Conservation (phyloP, 1,140 invertebrate genomes). For the Hyles vespertilio region DNA sequence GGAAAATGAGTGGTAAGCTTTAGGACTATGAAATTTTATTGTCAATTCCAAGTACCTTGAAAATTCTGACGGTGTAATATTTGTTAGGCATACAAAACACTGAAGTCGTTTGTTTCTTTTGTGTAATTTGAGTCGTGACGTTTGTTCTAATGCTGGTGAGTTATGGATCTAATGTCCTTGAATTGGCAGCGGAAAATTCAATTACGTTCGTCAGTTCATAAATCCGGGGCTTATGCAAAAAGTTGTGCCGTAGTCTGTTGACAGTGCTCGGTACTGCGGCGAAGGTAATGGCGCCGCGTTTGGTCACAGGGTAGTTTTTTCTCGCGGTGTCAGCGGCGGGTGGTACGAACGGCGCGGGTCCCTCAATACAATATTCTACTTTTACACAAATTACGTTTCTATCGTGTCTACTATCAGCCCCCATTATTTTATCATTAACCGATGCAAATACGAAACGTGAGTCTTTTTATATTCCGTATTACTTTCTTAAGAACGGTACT, state of each 20-base stretch:
- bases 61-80: too few relatives aligned
- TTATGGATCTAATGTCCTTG: constrained; percentile 1
- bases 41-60: too few relatives aligned
- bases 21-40: too few relatives aligned
- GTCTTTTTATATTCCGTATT: constrained; percentile 48
- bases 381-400: constrained; percentile 72
- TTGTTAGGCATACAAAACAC: too few relatives aligned
- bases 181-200: constrained; percentile 8
- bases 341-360: constrained; percentile 55
- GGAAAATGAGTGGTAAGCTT: too few relatives aligned
- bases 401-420: constrained; percentile 65
- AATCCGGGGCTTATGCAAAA: constrained; percentile 33
- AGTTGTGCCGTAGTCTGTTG: constrained; percentile 42
- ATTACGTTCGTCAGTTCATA: constrained; percentile 21
- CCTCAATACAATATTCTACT: constrained; percentile 53
- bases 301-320: constrained; percentile 68
- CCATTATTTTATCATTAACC: constrained; percentile 73
- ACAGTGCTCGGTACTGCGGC: constrained; percentile 22
- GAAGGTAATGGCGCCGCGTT: constrained; percentile 41
- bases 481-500: constrained; percentile 11
- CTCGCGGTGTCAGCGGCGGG: constrained; percentile 42
- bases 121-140: too few relatives aligned
- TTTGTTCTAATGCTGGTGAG: too few relatives aligned
- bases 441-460: constrained; percentile 51
- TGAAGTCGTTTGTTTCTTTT: too few relatives aligned